These are phyloP conservation scores for Drosophila sp. DNA, from an alignment of 1,140 invertebrate genomes.

Conservation along the genomic window DNA sequence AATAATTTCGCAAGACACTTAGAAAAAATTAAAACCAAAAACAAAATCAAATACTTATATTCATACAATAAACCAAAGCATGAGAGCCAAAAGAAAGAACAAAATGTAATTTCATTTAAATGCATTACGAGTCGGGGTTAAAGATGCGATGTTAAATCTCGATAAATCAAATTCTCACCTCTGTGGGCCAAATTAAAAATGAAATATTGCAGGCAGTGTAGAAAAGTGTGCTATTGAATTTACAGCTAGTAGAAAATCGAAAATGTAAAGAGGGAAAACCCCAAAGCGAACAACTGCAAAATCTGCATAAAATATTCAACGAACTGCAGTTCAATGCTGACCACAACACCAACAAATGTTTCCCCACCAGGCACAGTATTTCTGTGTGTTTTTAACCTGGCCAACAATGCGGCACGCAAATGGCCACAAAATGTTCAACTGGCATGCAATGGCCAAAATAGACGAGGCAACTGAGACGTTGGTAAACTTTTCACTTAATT, in stretches of 20 bases:
- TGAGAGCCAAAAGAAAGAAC: constrained; percentile 49
- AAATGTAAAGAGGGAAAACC: constrained; percentile 63
- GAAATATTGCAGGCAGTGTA: constrained; percentile 56
- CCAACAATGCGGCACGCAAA: constrained; percentile 66
- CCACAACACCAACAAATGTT: background rate
- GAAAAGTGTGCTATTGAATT: constrained; percentile 55
- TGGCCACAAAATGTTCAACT: constrained; percentile 69
- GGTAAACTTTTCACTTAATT: constrained; percentile 77
- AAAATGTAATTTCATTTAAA: constrained; percentile 12
- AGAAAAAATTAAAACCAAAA: constrained; percentile 49
- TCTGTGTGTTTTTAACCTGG: constrained; percentile 14
- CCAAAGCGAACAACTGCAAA: constrained; percentile 28
- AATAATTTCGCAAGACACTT: constrained; percentile 79
- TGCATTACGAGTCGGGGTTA: background rate
- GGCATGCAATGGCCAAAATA: constrained; percentile 59
- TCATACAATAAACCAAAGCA: constrained; percentile 69
- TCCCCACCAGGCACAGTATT: constrained; percentile 2
- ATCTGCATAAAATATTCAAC: constrained; percentile 78
- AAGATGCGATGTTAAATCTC: background rate
- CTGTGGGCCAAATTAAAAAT: constrained; percentile 68
- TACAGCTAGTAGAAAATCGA: constrained; percentile 59
- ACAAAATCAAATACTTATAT: constrained; percentile 36
- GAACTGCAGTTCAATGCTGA: constrained; percentile 45
- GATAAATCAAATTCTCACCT: constrained; percentile 71
- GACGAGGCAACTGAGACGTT: constrained; percentile 2